phyloP scores from a whole-genome alignment of 2,113 vertebrate species.

The Phyllopteryx taeniolatus region DNA sequence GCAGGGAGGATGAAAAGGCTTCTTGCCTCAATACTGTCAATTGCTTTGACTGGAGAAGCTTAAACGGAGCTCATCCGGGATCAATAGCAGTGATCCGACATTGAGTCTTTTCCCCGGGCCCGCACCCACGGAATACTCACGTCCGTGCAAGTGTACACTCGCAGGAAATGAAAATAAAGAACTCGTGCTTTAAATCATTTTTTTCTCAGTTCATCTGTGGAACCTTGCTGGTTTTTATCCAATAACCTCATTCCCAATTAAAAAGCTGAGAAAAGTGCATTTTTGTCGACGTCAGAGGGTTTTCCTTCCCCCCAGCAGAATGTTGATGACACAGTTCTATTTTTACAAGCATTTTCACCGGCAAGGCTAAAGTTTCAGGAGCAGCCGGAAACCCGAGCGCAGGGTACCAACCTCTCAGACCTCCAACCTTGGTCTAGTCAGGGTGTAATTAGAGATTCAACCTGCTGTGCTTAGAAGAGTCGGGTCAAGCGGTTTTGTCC shows the following conservation, averaged over 20 bases:
- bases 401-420: neutral
- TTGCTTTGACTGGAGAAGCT: slow-evolving; percentile 30
- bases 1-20: slow-evolving; percentile 36
- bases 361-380: neutral
- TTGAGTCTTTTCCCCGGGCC: neutral
- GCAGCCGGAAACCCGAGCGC: neutral
- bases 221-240: neutral
- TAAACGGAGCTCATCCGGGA: slow-evolving; percentile 10
- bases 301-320: neutral
- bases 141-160: neutral
- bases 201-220: neutral
- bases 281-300: neutral
- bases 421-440: neutral
- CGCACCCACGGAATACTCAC: slow-evolving; percentile 3
- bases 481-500: neutral
- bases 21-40: slow-evolving; percentile 20
- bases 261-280: neutral
- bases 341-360: neutral
- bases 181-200: neutral
- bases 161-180: neutral
- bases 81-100: slow-evolving; percentile 4
- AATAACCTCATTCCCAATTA: neutral
- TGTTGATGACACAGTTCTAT: slow-evolving; percentile 1
- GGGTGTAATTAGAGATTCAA: neutral
- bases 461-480: neutral